These are phyloP conservation scores for Bombus soroeensis DNA, from an alignment of 1,140 invertebrate genomes.

Conservation along the genomic window DNA sequence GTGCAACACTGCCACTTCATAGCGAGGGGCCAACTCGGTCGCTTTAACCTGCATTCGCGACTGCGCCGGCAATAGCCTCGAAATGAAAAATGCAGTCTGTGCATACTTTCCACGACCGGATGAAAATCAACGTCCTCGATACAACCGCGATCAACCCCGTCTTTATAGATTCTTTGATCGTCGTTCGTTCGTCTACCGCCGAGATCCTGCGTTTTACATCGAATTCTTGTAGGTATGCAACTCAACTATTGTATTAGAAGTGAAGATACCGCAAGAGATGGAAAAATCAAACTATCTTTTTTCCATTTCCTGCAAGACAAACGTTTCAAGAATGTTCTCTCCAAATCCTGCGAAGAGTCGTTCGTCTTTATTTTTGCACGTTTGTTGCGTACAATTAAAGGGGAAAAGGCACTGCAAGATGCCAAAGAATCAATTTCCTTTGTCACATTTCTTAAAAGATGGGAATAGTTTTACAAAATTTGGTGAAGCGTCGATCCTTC, in stretches of 20 bases:
- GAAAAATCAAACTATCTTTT: too few species aligned
- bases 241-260: too few species aligned
- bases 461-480: too few species aligned
- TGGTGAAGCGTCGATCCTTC: too few species aligned
- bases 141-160: constrained; percentile 29
- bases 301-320: too few species aligned
- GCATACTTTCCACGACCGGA: constrained; percentile 26
- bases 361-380: background rate
- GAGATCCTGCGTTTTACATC: background rate
- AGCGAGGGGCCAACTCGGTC: constrained; percentile 62
- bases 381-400: too few species aligned
- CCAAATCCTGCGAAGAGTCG: background rate
- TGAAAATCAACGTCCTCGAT: constrained; percentile 59
- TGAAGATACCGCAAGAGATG: too few species aligned
- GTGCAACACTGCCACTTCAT: constrained; percentile 64
- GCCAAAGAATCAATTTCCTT: too few species aligned
- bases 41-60: constrained; percentile 62
- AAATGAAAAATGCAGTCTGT: constrained; percentile 65
- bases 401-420: too few species aligned
- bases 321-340: background rate
- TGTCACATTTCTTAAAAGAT: too few species aligned
- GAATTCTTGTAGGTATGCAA: background rate
- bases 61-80: constrained; percentile 48
- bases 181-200: background rate
- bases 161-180: background rate